phyloP scores from a whole-genome alignment of 2,888 invertebrate genomes.

The Leuctra nigra region DNA sequence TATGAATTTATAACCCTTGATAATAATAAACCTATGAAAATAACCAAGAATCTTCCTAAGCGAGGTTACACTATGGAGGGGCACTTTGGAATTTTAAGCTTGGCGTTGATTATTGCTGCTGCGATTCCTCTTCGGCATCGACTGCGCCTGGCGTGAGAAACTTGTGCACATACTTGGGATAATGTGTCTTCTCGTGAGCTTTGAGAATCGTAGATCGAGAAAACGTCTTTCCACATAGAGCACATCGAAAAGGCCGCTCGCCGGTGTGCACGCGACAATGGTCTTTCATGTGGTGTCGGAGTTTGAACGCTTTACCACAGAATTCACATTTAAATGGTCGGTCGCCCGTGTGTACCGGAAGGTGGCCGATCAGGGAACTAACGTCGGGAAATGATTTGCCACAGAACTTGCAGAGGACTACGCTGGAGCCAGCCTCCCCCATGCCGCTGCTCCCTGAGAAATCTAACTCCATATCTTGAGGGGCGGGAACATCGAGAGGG shows the following conservation, averaged over 20 bases:
- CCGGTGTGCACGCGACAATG: conserved; percentile 90
- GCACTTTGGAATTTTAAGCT: conserved; percentile 23
- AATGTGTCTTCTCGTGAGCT: conserved; percentile 90
- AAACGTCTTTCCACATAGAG: conserved; percentile 84
- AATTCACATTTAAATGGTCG: conserved; percentile 90
- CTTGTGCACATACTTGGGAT: conserved; percentile 85
- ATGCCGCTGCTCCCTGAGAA: conserved; percentile 50
- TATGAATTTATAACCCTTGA: conserved; percentile 12
- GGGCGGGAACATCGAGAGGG: conserved; percentile 29
- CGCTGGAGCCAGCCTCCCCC: conserved; percentile 40
- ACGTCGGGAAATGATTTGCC: conserved; percentile 90
- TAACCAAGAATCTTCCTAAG: conserved; percentile 25
- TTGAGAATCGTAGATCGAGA: conserved; percentile 85
- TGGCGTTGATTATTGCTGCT: conserved; percentile 42
- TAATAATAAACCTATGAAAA: conserved; percentile 28
- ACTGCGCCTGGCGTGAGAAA: conserved; percentile 82
- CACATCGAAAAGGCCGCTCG: conserved; percentile 83
- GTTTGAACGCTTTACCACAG: conserved; percentile 88
- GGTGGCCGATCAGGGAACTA: conserved; percentile 76
- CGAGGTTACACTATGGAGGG: conserved; percentile 23
- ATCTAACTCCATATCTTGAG: conserved; percentile 27
- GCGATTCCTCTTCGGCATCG: conserved; percentile 71
- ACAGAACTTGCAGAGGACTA: conserved; percentile 86
- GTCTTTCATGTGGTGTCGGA: conserved; percentile 91
- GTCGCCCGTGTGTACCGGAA: conserved; percentile 85